A percentile compares a stretch with the other conserved stretches of the same genome.
Conservation (phyloP, 2,113 vertebrate genomes). For the Stomatorhinus ivindoensis region DNA sequence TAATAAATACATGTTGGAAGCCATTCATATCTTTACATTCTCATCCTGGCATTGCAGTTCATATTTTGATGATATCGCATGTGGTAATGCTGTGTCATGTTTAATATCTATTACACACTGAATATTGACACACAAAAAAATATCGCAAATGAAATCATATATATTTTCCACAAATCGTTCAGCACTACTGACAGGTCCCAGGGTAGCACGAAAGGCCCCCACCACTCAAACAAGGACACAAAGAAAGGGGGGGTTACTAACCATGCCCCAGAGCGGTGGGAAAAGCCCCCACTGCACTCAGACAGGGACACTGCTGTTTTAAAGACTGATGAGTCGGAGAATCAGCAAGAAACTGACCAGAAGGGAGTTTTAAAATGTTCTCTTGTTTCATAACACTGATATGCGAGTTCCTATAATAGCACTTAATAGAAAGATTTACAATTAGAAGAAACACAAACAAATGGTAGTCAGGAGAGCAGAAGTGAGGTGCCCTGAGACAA, state of each 20-base stretch:
- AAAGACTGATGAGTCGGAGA: neutral
- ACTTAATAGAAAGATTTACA: slow-evolving; percentile 3
- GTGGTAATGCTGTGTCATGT: too few relatives aligned
- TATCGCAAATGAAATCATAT: too few relatives aligned
- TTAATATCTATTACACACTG: too few relatives aligned
- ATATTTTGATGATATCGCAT: too few relatives aligned
- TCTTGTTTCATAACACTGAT: neutral
- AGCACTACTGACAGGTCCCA: too few relatives aligned
- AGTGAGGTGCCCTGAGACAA: slow-evolving; percentile 66
- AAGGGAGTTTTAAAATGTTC: neutral
- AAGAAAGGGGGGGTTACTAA: too few relatives aligned
- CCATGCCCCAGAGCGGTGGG: too few relatives aligned
- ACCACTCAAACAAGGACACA: slow-evolving; percentile 9
- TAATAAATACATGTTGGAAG: too few relatives aligned
- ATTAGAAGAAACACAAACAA: neutral
- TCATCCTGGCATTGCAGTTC: too few relatives aligned
- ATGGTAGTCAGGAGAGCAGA: slow-evolving; percentile 45
- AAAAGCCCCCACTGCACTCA: neutral
- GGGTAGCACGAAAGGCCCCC: neutral
- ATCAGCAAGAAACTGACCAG: neutral
- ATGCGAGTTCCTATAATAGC: slow-evolving; percentile 32
- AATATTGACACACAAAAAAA: too few relatives aligned
- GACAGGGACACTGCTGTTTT: neutral
- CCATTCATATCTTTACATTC: too few relatives aligned
- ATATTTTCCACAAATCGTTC: too few relatives aligned